Conservation (phyloP, 2,888 invertebrate species). For the Calameuta pallipes region DNA sequence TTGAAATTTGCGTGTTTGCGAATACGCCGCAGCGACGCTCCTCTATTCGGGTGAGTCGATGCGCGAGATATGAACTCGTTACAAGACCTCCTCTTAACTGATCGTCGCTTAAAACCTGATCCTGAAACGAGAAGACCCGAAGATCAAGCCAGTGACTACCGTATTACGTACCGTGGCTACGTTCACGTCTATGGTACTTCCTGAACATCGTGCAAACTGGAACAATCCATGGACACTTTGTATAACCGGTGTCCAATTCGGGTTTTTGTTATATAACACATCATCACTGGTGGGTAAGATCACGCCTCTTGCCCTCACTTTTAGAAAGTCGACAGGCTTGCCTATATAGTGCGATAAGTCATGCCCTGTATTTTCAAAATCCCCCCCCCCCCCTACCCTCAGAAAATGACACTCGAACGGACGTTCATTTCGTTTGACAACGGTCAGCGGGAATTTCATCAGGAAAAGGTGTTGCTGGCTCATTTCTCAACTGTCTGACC, state of each 20-base stretch:
- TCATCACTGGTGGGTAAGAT: conserved; percentile 11
- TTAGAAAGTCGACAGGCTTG: background rate
- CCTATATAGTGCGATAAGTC: conserved; percentile 61
- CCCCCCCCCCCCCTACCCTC: too few relatives aligned
- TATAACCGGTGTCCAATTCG: conserved; percentile 36
- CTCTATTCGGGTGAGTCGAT: conserved; percentile 54
- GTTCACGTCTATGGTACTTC: background rate
- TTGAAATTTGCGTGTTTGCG: conserved; percentile 66
- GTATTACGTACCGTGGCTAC: conserved; percentile 11
- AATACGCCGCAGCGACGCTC: conserved; percentile 47
- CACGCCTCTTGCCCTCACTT: conserved; percentile 8
- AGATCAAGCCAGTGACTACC: conserved; percentile 26
- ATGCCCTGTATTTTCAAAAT: conserved; percentile 35
- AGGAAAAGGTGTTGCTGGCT: conserved; percentile 33
- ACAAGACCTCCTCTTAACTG: conserved; percentile 28
- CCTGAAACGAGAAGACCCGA: conserved; percentile 27
- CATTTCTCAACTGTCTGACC: conserved; percentile 50
- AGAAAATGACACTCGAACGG: conserved; percentile 11
- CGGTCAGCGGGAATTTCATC: conserved; percentile 39
- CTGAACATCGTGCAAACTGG: background rate
- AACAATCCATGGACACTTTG: background rate
- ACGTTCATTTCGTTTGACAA: conserved; percentile 25
- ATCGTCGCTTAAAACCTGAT: conserved; percentile 23
- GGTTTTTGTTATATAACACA: conserved; percentile 3
- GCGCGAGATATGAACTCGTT: conserved; percentile 52